A percentile compares a stretch with the other conserved stretches of the same genome.
Conservation (phyloP, 2,797 vertebrate genomes). For the Macroramphosus scolopax region DNA sequence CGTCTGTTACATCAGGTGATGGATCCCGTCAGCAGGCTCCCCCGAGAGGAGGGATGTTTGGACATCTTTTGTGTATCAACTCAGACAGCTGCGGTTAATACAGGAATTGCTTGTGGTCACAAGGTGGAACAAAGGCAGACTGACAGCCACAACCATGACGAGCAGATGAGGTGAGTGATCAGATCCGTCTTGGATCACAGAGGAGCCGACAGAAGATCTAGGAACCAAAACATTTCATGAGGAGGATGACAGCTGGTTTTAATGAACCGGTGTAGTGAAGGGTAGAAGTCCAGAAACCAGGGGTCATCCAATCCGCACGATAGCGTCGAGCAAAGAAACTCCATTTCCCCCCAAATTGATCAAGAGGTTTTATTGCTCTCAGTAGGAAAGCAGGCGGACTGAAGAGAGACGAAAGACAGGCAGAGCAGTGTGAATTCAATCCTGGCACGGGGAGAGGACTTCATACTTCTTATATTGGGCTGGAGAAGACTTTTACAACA, state of each 20-base stretch:
- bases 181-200: slow-evolving; percentile 31
- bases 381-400: too few species aligned
- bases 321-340: too few species aligned
- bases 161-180: slow-evolving; percentile 37
- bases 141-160: slow-evolving; percentile 17
- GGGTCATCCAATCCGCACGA: too few species aligned
- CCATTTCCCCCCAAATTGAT: too few species aligned
- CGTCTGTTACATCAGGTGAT: slow-evolving; percentile 41
- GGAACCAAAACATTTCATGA: slow-evolving; percentile 35
- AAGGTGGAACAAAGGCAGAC: slow-evolving; percentile 19
- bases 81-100: slow-evolving; percentile 67
- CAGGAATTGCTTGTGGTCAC: slow-evolving; percentile 18
- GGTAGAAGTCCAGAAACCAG: slow-evolving; percentile 26
- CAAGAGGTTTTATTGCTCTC: too few species aligned
- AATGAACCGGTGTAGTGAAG: slow-evolving; percentile 39
- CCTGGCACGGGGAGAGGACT: too few species aligned
- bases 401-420: too few species aligned
- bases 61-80: slow-evolving; percentile 49
- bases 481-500: too few species aligned
- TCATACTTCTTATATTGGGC: too few species aligned
- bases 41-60: slow-evolving; percentile 44
- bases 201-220: slow-evolving; percentile 24
- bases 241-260: slow-evolving; percentile 25
- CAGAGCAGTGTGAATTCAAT: too few species aligned
- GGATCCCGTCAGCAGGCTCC: slow-evolving; percentile 35